These are phyloP conservation scores for Pedetes capensis DNA, from an alignment of 2,113 vertebrate species.

Conservation along the genomic window DNA sequence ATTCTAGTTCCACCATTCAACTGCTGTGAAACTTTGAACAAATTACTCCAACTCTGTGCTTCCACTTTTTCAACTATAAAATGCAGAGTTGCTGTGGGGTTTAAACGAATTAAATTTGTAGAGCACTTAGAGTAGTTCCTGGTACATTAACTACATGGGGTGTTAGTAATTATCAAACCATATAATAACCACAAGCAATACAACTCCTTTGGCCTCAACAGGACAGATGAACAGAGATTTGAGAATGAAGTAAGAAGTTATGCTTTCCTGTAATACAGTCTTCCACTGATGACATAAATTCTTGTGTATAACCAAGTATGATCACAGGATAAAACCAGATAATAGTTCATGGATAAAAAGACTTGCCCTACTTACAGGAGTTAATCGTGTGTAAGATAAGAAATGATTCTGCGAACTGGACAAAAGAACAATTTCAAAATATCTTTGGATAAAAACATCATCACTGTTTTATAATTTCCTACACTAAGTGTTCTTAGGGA, in stretches of 20 bases:
- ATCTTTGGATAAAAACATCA: background rate
- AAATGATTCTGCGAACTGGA: background rate
- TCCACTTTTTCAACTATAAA: background rate
- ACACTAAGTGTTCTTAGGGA: background rate
- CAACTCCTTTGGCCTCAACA: background rate
- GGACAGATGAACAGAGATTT: background rate
- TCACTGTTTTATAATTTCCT: background rate
- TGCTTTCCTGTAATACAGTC: background rate
- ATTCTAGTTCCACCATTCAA: background rate
- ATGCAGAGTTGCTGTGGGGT: background rate
- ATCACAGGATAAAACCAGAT: background rate
- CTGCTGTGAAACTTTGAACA: background rate
- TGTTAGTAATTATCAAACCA: background rate
- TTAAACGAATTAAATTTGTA: background rate
- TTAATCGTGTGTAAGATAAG: background rate
- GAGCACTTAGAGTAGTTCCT: background rate
- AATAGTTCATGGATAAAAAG: background rate
- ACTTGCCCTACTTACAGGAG: background rate
- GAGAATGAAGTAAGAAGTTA: background rate
- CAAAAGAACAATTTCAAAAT: conserved; percentile 38
- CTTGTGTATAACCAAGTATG: background rate
- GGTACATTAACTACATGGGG: background rate
- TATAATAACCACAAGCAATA: background rate
- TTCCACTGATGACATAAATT: background rate
- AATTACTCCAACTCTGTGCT: background rate